These are phyloP conservation scores for Acipenser transmontanus DNA, from an alignment of 2,797 vertebrate genomes.

Conservation along the genomic window DNA sequence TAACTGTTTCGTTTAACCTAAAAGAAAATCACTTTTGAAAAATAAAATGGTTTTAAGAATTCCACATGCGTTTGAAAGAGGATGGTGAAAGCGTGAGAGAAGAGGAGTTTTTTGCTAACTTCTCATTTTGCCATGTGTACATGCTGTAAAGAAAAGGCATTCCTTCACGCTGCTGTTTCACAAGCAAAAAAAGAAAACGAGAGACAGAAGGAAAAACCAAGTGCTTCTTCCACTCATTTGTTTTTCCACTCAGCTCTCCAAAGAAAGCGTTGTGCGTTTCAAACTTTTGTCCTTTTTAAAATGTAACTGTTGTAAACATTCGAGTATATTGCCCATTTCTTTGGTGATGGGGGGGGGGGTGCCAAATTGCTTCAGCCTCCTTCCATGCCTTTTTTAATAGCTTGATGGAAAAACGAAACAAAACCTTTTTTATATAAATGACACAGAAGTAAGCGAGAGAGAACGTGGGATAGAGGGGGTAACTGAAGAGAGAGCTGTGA, in stretches of 20 bases:
- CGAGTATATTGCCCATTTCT: slow-evolving; percentile 49
- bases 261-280: slow-evolving; percentile 12
- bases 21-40: no score
- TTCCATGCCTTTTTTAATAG: slow-evolving; percentile 41
- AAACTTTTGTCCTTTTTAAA: background rate
- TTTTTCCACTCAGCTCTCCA: slow-evolving; percentile 70
- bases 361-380: slow-evolving; percentile 33
- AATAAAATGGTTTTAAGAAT: no score
- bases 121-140: no score
- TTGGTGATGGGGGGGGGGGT: slow-evolving; percentile 1
- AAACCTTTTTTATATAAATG: slow-evolving; percentile 10
- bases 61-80: background rate
- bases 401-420: slow-evolving; percentile 65
- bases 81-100: background rate
- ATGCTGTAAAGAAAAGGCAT: slow-evolving; percentile 14
- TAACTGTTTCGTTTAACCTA: no score
- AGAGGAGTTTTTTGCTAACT: background rate
- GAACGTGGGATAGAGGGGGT: no score
- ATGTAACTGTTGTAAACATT: slow-evolving; percentile 49
- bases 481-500: no score
- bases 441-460: no score
- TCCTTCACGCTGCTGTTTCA: slow-evolving; percentile 31
- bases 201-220: slow-evolving; percentile 25
- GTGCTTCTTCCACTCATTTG: slow-evolving; percentile 66
- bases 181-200: slow-evolving; percentile 21